Base-by-base conservation (phyloP, 2,113 vertebrate species). In the Gymnogyps californianus region DNA sequence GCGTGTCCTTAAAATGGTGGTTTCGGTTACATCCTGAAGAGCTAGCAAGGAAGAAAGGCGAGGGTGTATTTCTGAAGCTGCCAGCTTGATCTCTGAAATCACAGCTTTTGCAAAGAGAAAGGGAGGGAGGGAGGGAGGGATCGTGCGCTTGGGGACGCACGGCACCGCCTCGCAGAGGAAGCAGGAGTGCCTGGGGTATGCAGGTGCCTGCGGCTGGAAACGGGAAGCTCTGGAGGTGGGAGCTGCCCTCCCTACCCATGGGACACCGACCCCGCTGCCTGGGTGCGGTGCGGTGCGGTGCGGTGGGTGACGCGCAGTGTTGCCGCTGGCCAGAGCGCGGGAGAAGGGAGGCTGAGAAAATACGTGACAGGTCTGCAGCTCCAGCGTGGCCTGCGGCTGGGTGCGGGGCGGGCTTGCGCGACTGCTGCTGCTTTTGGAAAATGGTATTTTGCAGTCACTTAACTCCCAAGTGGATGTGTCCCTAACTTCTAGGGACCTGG, bases 251-350 rank as follows among this genome's bases (percentile, higher is more conserved):
- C 17, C 36, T 24, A 10, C 57, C 49, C 1, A 0, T 13, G 42
- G 36, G 49, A 44, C 49, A 11, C 11, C 1, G 2, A 11, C 61
- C 21, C 21, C 1, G 1, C 32, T 67, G 59, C 17, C n/a, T 29
- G 54, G 28, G 31, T 21, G 31, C 4, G 3, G 16, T 20, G 59
- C 4, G 3, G 16, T 20, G 59, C 1, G 0, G 9, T 15, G 13
- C 4, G 3, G 16, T 20, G 59, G 12, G n/a, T 40, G 34, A 29
- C 2, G 4, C 1, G 0, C 0, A 2, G 19, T 21, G 44, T 10
- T 1, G 3, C 62, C 54, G 47, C 29, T 31, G 40, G 29, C n/a
- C 11, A 10, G 44, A 61, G 28, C 3, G 1, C 1, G 26, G 81
- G 32, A 34, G 25, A 72, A 25, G 40, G 25, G 62, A 61, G 42